These are phyloP conservation scores for Drosophila ustulata DNA, from an alignment of 2,888 invertebrate genomes.

Conservation along the genomic window DNA sequence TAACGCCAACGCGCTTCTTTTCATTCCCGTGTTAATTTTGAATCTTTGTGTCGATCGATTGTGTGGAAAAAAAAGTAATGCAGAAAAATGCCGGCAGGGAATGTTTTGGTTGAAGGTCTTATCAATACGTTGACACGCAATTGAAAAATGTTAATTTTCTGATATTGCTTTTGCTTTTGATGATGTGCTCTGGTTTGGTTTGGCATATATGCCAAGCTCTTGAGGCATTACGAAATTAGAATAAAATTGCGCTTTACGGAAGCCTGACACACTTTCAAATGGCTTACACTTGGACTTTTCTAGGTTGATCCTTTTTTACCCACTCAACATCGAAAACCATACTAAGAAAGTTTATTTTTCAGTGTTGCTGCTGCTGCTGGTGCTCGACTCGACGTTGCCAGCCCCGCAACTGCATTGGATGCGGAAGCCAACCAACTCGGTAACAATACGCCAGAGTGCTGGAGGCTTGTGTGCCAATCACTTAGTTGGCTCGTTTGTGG, in stretches of 20 bases:
- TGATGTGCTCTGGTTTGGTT: conserved; percentile 16
- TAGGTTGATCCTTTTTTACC: conserved; percentile 35
- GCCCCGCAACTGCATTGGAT: conserved; percentile 30
- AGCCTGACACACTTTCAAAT: conserved; percentile 52
- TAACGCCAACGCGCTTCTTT: conserved; percentile 21
- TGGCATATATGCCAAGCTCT: conserved; percentile 68
- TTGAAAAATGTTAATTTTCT: conserved; percentile 74
- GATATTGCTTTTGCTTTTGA: conserved; percentile 44
- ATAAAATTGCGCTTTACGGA: conserved; percentile 65
- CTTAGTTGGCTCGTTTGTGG: conserved; percentile 76
- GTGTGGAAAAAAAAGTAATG: conserved; percentile 49
- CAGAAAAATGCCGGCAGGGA: conserved; percentile 47
- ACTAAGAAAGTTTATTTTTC: conserved; percentile 3
- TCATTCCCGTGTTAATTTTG: conserved; percentile 18
- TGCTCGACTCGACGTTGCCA: conserved; percentile 18
- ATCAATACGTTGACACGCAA: conserved; percentile 62
- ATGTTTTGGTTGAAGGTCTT: conserved; percentile 60
- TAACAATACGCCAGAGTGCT: conserved; percentile 64
- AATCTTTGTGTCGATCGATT: conserved; percentile 47
- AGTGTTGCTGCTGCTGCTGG: conserved; percentile 26
- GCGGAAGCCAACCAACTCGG: conserved; percentile 70
- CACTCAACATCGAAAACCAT: background rate
- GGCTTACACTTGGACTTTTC: conserved; percentile 20
- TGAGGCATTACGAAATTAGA: conserved; percentile 67
- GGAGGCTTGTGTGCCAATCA: conserved; percentile 66